phyloP scores from a whole-genome alignment of 2,888 invertebrate species.

The Drosophila cognata region DNA sequence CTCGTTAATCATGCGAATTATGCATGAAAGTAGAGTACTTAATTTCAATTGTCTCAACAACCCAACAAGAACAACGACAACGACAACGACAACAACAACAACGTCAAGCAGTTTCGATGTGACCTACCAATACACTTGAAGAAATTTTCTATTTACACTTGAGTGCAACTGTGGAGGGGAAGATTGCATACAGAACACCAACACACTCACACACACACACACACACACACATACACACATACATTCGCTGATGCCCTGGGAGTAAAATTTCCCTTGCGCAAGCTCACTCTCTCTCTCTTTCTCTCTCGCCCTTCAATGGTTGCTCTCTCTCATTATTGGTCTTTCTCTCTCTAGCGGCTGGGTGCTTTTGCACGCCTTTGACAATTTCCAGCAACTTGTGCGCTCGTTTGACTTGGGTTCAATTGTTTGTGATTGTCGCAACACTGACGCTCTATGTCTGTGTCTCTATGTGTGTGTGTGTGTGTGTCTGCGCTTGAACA shows the following conservation, averaged over 20 bases:
- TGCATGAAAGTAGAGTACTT: conserved; percentile 80
- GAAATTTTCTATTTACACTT: conserved; percentile 80
- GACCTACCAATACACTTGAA: conserved; percentile 80
- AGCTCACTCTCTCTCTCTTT: conserved; percentile 6
- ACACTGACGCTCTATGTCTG: conserved; percentile 29
- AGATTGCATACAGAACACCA: conserved; percentile 41
- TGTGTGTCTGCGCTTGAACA: conserved; percentile 44
- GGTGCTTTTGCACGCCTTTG: conserved; percentile 73
- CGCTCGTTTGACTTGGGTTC: conserved; percentile 82
- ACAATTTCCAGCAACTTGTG: conserved; percentile 81
- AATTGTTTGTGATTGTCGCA: conserved; percentile 80
- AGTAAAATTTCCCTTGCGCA: conserved; percentile 67
- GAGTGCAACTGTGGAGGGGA: conserved; percentile 60
- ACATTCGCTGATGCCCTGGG: conserved; percentile 29
- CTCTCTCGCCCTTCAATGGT: not conserved
- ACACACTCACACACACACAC: not conserved
- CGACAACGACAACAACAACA: conserved; percentile 28
- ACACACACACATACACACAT: not conserved
- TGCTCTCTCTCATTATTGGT: conserved; percentile 13
- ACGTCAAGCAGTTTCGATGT: conserved; percentile 69
- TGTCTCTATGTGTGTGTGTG: conserved; percentile 12
- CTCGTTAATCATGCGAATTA: conserved; percentile 81
- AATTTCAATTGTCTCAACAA: conserved; percentile 81
- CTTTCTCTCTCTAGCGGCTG: conserved; percentile 36
- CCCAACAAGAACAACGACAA: conserved; percentile 42